These are phyloP conservation scores for Rhamphomyia laevipes DNA, from an alignment of 2,888 invertebrate species.

Conservation along the genomic window DNA sequence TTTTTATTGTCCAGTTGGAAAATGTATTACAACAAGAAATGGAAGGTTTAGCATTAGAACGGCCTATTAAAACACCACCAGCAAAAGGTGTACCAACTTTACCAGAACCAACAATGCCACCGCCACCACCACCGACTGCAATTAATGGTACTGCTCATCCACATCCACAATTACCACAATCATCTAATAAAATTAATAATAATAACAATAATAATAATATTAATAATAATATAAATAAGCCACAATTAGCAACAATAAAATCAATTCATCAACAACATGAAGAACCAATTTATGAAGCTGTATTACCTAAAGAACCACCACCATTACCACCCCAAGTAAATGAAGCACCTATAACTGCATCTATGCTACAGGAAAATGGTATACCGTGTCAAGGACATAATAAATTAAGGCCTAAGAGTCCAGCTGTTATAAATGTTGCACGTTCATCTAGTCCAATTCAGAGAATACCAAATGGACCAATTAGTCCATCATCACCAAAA, in stretches of 20 bases:
- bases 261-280: slow-evolving; percentile 17
- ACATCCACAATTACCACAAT: slow-evolving; percentile 16
- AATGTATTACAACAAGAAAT: slow-evolving; percentile 52
- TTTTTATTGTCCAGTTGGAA: slow-evolving; percentile 39
- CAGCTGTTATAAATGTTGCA: slow-evolving; percentile 28
- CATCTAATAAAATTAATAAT: neutral
- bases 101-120: slow-evolving; percentile 66
- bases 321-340: slow-evolving; percentile 33
- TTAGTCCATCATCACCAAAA: slow-evolving; percentile 38
- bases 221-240: neutral
- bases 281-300: slow-evolving; percentile 78
- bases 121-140: slow-evolving; percentile 49
- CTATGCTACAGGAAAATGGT: slow-evolving; percentile 14
- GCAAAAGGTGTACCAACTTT: slow-evolving; percentile 44
- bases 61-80: slow-evolving; percentile 19
- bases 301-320: slow-evolving; percentile 51
- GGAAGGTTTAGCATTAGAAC: slow-evolving; percentile 41
- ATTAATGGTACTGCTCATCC: slow-evolving; percentile 20
- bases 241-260: neutral
- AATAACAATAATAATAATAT: neutral
- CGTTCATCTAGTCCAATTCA: slow-evolving; percentile 25
- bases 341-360: slow-evolving; percentile 13
- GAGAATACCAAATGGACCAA: slow-evolving; percentile 20
- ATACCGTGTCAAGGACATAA: slow-evolving; percentile 20
- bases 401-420: slow-evolving; percentile 31